A percentile compares a stretch with the other conserved stretches of the same genome.
Evolutionary conservation across 2,888 invertebrate species (phyloP).

Genomic region (Globia sparganii): DNA sequence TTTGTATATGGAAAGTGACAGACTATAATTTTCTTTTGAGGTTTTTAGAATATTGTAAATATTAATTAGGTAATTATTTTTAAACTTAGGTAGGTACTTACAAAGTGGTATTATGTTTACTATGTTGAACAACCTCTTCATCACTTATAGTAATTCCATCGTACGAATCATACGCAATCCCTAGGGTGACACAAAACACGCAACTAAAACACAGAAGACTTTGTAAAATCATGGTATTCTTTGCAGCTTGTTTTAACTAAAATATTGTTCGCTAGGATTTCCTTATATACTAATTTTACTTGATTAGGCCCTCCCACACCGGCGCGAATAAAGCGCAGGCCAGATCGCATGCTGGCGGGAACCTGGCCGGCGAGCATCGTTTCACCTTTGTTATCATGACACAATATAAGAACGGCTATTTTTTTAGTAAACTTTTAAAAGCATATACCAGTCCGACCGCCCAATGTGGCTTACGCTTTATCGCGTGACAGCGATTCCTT

Average conservation of each 20-base stretch:
- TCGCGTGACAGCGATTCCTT: neutral
- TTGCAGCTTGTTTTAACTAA: neutral
- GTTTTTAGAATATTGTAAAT: neutral
- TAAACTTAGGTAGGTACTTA: conserved; percentile 6
- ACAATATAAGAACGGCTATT: too few species aligned
- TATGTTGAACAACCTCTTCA: conserved; percentile 4
- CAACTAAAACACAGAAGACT: neutral
- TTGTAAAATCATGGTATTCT: conserved; percentile 15
- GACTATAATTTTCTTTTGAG: neutral
- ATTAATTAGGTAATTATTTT: neutral
- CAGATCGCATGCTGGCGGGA: too few species aligned
- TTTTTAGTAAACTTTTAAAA: too few species aligned
- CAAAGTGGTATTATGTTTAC: conserved; percentile 22
- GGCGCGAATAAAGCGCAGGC: neutral
- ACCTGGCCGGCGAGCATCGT: too few species aligned
- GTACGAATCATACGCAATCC: conserved; percentile 20
- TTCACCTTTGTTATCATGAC: too few species aligned
- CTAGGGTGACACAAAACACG: neutral
- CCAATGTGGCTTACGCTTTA: too few species aligned
- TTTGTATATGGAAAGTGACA: neutral
- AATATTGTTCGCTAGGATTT: neutral
- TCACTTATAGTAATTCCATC: conserved; percentile 8
- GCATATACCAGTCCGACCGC: too few species aligned
- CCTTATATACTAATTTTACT: conserved; percentile 11
- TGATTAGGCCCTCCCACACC: neutral